These are phyloP conservation scores for Entomobrya proxima DNA, from an alignment of 2,888 invertebrate species.

Conservation along the genomic window DNA sequence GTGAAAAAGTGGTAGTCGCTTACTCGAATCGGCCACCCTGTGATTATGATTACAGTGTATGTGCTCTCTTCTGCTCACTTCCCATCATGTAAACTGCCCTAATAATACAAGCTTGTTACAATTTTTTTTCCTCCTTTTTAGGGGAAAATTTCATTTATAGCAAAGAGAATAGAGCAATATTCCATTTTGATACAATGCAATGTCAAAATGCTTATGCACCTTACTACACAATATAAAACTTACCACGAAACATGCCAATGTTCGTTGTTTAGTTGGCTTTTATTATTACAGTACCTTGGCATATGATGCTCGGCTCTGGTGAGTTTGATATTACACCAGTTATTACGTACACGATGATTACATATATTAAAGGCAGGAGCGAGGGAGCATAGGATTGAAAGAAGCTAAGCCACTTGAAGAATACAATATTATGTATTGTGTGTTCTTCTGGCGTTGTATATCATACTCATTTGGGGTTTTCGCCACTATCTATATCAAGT, in stretches of 20 bases:
- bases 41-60: slow-evolving; percentile 60
- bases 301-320: no score
- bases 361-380: slow-evolving; percentile 28
- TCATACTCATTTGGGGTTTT: slow-evolving; percentile 32
- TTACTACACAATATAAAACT: background rate
- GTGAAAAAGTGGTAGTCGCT: background rate
- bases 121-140: slow-evolving; percentile 21
- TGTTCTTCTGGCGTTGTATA: background rate
- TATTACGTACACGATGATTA: slow-evolving; percentile 53
- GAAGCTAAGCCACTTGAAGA: slow-evolving; percentile 25
- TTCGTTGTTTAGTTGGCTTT: slow-evolving; percentile 5
- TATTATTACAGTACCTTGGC: background rate
- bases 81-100: slow-evolving; percentile 46
- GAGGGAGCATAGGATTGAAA: slow-evolving; percentile 7
- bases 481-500: background rate
- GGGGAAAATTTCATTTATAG: slow-evolving; percentile 4
- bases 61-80: slow-evolving; percentile 42
- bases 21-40: slow-evolving; percentile 50
- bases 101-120: slow-evolving; percentile 46
- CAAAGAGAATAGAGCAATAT: background rate
- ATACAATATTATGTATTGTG: slow-evolving; percentile 20
- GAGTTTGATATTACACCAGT: slow-evolving; percentile 41
- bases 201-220: background rate
- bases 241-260: slow-evolving; percentile 39
- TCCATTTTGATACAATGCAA: background rate